Evolutionary conservation across 2,888 invertebrate genomes (phyloP).

Genomic region (Caenorhabditis afra): DNA sequence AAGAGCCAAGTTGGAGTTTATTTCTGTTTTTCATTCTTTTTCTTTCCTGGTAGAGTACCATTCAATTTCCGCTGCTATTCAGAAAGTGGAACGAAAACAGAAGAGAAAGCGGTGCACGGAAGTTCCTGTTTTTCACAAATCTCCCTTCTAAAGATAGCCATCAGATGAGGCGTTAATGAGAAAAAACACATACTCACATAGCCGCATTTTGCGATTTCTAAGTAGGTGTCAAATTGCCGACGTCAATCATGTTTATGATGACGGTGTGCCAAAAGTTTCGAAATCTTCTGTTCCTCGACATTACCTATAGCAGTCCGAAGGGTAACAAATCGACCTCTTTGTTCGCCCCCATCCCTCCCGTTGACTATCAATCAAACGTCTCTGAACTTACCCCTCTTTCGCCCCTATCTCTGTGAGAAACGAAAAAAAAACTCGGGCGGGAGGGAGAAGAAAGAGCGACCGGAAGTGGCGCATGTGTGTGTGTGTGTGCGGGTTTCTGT

Average conservation of each 20-base stretch:
- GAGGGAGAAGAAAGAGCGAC: constrained; percentile 5
- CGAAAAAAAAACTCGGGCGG: not conserved
- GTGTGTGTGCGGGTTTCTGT: constrained; percentile 27
- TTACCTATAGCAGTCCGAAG: constrained; percentile 6
- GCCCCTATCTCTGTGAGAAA: constrained; percentile 10
- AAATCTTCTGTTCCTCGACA: not conserved
- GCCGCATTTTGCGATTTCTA: not conserved
- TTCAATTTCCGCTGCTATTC: not conserved
- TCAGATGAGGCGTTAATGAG: constrained; percentile 22
- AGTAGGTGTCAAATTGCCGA: not conserved
- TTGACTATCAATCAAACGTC: constrained; percentile 30
- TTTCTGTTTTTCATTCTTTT: not conserved
- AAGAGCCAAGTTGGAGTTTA: not conserved
- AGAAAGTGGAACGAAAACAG: not conserved
- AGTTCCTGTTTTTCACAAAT: constrained; percentile 28
- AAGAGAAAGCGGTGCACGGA: not conserved
- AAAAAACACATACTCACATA: constrained; percentile 3
- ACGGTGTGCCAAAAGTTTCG: constrained; percentile 3
- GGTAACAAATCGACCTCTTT: constrained; percentile 15
- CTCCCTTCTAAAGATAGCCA: constrained; percentile 32
- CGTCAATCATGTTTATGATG: too few species aligned
- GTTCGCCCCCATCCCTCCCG: not conserved
- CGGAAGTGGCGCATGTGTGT: constrained; percentile 18
- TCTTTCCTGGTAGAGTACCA: too few species aligned
- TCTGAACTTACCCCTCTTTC: constrained; percentile 15